phyloP scores from a whole-genome alignment of 2,888 invertebrate species.

The Phorcus lineatus region DNA sequence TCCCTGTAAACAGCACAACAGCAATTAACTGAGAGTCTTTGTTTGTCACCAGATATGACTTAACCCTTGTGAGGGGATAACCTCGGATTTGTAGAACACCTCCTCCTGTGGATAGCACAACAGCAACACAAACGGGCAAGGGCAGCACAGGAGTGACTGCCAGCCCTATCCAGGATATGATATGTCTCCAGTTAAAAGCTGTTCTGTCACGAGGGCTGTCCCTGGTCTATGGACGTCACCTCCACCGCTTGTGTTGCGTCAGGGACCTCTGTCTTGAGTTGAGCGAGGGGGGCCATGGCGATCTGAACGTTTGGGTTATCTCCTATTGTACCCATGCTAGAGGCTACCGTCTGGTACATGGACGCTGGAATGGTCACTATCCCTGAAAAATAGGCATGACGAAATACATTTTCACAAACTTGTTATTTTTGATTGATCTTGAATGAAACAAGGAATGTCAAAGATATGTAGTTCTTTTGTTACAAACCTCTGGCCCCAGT shows the following conservation, averaged over 20 bases:
- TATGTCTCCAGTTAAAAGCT: not conserved
- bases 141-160: not conserved
- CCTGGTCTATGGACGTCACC: conserved; percentile 59
- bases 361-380: conserved; percentile 97
- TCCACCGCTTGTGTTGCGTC: conserved; percentile 69
- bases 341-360: conserved; percentile 97
- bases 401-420: not conserved
- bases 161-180: not conserved
- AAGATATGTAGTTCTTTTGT: not conserved
- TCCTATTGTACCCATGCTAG: conserved; percentile 71
- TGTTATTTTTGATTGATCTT: no score
- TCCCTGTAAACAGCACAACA: not conserved
- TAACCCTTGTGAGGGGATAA: no score
- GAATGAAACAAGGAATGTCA: not conserved
- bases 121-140: not conserved
- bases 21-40: no score
- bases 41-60: no score
- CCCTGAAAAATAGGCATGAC: conserved; percentile 80
- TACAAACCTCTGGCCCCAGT: no score
- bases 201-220: conserved; percentile 24
- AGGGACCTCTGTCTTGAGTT: conserved; percentile 54
- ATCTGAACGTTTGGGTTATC: conserved; percentile 56
- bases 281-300: conserved; percentile 65
- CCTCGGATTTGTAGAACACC: not conserved
- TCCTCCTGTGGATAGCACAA: not conserved